These are phyloP conservation scores for Orchesellides sinensis DNA, from an alignment of 2,888 invertebrate genomes.

Conservation along the genomic window DNA sequence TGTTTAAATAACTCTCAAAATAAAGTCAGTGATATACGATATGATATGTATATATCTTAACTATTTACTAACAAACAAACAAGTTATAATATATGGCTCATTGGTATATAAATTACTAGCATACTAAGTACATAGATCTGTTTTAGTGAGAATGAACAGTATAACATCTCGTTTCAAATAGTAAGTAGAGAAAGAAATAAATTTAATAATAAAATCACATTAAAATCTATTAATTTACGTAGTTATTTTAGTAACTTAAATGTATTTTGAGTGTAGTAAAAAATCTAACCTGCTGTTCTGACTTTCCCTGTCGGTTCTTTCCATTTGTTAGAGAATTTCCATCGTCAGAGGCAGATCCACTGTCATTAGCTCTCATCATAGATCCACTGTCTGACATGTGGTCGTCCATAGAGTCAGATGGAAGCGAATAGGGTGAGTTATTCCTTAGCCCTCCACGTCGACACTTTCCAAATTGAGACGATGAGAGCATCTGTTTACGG, in stretches of 20 bases:
- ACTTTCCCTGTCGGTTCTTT: conserved; percentile 63
- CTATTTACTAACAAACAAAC: too few relatives aligned
- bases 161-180: too few relatives aligned
- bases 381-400: conserved; percentile 29
- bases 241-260: neutral
- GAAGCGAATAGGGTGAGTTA: conserved; percentile 37
- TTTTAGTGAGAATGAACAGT: neutral
- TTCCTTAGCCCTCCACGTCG: conserved; percentile 63
- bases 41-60: too few relatives aligned
- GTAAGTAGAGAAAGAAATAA: too few relatives aligned
- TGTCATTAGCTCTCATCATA: conserved; percentile 68
- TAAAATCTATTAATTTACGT: too few relatives aligned
- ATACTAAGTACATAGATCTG: neutral
- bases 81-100: too few relatives aligned
- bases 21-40: too few relatives aligned
- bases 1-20: conserved; percentile 17
- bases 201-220: too few relatives aligned
- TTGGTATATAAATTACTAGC: neutral
- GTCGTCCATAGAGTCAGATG: conserved; percentile 30
- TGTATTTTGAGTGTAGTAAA: neutral
- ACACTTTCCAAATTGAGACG: conserved; percentile 81
- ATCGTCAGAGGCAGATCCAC: conserved; percentile 71
- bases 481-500: conserved; percentile 83
- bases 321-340: conserved; percentile 46
- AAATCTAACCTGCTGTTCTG: conserved; percentile 72